phyloP scores from a whole-genome alignment of 2,888 invertebrate genomes.

The Azorinus chamasolen region DNA sequence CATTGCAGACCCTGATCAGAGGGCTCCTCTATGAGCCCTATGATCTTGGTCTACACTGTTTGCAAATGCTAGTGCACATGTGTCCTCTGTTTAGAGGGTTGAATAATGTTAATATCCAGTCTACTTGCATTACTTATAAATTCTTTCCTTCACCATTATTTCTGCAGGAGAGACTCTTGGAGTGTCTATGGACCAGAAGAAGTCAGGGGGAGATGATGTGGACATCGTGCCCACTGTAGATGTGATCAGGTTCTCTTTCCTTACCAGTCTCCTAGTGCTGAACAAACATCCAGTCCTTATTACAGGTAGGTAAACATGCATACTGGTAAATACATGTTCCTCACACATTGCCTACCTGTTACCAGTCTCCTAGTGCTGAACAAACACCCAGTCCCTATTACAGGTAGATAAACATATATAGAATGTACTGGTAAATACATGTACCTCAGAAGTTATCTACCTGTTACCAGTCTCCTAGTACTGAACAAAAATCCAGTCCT shows the following conservation, averaged over 20 bases:
- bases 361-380: constrained; percentile 81
- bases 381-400: constrained; percentile 85
- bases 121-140: too few relatives aligned
- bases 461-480: constrained; percentile 82
- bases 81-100: too few relatives aligned
- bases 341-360: too few relatives aligned
- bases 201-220: constrained; percentile 69
- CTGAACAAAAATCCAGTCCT: constrained; percentile 85
- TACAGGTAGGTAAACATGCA: constrained; percentile 82
- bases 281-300: constrained; percentile 85
- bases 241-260: constrained; percentile 85
- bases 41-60: too few relatives aligned
- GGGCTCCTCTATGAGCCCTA: too few relatives aligned
- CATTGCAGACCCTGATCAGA: too few relatives aligned
- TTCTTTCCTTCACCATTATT: too few relatives aligned
- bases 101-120: too few relatives aligned
- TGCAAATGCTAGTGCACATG: too few relatives aligned
- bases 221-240: constrained; percentile 86
- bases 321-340: too few relatives aligned
- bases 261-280: constrained; percentile 82
- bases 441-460: too few relatives aligned
- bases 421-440: too few relatives aligned
- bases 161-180: constrained; percentile 80
- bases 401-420: constrained; percentile 72
- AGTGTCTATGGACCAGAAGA: constrained; percentile 74